Percentiles rank a stretch among this genome's conserved stretches.
These are phyloP conservation scores for Meandrina meandrites DNA, from an alignment of 92 coral and sea anemone genomes.

Conservation along the genomic window DNA sequence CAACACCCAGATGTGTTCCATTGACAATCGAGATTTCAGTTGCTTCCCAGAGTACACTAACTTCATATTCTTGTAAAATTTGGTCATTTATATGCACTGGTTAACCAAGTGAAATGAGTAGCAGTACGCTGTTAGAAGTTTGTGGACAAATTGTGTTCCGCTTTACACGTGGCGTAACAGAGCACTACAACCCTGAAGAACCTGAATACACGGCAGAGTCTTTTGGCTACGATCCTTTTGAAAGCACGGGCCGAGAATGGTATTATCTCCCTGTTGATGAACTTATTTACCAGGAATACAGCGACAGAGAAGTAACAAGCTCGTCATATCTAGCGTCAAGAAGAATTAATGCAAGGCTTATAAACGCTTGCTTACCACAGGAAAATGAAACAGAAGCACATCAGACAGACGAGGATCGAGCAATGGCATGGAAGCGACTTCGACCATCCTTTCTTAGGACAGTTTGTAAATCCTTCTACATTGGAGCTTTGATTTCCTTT, in stretches of 20 bases:
- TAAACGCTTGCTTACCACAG: not conserved
- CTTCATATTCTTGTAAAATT: not conserved
- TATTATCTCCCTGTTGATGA: conserved; percentile 20
- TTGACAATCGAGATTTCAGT: not conserved
- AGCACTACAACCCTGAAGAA: conserved; percentile 17
- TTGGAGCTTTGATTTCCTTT: conserved; percentile 14
- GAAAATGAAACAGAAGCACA: not conserved
- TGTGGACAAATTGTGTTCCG: conserved; percentile 6
- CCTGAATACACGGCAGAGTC: conserved; percentile 21
- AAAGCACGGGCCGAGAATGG: not conserved
- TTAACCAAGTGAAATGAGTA: no score
- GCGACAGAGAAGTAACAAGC: conserved; percentile 5
- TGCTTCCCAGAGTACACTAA: not conserved
- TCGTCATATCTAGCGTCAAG: not conserved
- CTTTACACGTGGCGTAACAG: conserved; percentile 17
- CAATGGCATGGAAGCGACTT: conserved; percentile 14
- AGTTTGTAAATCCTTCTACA: conserved; percentile 18
- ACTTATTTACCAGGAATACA: conserved; percentile 31
- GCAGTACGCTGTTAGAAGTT: conserved; percentile 5
- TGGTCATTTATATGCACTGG: not conserved
- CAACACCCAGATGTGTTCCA: not conserved
- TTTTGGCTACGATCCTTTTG: not conserved
- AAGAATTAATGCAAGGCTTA: not conserved
- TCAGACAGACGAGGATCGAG: not conserved
- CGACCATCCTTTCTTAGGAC: not conserved